A percentile compares a stretch with the other conserved stretches of the same genome.
phyloP scores from a whole-genome alignment of 1,140 invertebrate genomes.

The Megalonaias nervosa region DNA sequence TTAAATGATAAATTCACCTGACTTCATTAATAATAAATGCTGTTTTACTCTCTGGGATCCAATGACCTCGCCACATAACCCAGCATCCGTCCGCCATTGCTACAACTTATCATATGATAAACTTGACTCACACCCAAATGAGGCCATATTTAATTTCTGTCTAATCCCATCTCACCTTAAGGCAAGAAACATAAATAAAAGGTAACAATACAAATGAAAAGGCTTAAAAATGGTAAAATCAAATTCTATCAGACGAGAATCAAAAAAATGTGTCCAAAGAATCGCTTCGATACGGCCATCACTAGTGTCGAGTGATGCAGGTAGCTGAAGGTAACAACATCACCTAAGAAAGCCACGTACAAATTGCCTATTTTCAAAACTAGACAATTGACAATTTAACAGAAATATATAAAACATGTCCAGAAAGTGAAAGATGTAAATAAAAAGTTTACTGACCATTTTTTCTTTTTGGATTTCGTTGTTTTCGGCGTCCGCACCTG shows the following conservation, averaged over 20 bases:
- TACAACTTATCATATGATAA: conserved; percentile 35
- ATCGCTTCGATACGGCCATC: conserved; percentile 6
- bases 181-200: neutral
- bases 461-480: conserved; percentile 40
- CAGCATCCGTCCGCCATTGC: conserved; percentile 37
- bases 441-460: conserved; percentile 34
- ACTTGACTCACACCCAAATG: conserved; percentile 24
- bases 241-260: conserved; percentile 7
- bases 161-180: conserved; percentile 36
- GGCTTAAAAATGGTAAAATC: neutral
- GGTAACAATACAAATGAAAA: neutral
- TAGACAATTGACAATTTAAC: neutral
- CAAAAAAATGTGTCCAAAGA: conserved; percentile 7
- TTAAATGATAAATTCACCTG: too few relatives aligned
- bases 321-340: conserved; percentile 29
- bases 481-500: conserved; percentile 46
- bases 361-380: neutral
- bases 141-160: conserved; percentile 27
- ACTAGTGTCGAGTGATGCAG: conserved; percentile 15
- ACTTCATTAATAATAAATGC: too few relatives aligned
- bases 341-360: conserved; percentile 27
- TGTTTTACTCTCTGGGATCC: too few relatives aligned
- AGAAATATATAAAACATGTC: conserved; percentile 9
- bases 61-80: neutral
- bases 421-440: conserved; percentile 2